Conservation (phyloP, 2,113 vertebrate genomes). For the Sinocyclocheilus maitianheensis region DNA sequence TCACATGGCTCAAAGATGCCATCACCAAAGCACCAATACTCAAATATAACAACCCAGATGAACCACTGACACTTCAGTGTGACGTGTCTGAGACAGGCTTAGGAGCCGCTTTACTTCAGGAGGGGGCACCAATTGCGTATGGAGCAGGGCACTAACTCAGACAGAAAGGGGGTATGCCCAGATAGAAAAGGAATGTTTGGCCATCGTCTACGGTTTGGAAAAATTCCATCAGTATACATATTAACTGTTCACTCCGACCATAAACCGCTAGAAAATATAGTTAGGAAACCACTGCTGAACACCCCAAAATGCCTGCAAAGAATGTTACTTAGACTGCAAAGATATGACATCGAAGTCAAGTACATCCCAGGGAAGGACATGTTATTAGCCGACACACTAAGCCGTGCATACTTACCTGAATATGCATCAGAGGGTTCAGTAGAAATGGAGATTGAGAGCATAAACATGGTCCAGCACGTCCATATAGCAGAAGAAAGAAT, state of each 20-base stretch:
- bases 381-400: no score
- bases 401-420: no score
- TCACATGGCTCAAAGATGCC: neutral
- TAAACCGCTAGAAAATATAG: no score
- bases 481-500: no score
- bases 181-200: neutral
- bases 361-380: no score
- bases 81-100: neutral
- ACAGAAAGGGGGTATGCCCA: slow-evolving; percentile 9
- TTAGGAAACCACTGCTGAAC: no score
- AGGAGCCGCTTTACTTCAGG: neutral
- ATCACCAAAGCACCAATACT: neutral
- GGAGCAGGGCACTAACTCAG: neutral
- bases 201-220: slow-evolving; percentile 1
- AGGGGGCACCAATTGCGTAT: neutral
- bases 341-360: no score
- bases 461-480: no score
- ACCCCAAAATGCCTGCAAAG: no score
- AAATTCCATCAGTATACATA: slow-evolving; percentile 21
- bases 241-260: neutral
- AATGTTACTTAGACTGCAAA: no score
- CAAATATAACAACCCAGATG: neutral
- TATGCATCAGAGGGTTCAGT: no score
- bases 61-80: neutral
- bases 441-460: no score